Percentiles rank a stretch among this genome's conserved stretches.
Evolutionary conservation across 2,888 invertebrate genomes (phyloP).

Genomic region (Labia minor): DNA sequence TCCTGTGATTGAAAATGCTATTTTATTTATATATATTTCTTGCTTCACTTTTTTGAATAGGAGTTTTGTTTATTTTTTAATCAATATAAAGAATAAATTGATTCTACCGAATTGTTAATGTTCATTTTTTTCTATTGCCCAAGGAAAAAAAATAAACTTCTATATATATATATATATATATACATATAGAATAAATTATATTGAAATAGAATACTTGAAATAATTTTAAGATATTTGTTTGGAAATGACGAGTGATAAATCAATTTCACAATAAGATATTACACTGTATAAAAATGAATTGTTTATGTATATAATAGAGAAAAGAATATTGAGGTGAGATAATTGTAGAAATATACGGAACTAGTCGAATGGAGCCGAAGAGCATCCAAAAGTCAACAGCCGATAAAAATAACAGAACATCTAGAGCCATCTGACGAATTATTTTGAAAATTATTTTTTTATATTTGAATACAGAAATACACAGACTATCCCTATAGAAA

Average conservation of each 20-base stretch:
- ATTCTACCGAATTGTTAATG: not conserved
- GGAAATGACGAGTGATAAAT: not conserved
- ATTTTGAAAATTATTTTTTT: no score
- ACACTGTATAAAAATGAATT: not conserved
- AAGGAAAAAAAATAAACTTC: not conserved
- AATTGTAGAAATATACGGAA: not conserved
- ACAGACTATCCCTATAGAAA: no score
- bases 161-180: not conserved
- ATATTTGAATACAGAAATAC: no score
- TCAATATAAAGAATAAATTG: conserved; percentile 1
- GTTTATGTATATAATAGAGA: not conserved
- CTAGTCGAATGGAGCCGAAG: not conserved
- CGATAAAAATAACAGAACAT: no score
- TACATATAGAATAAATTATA: not conserved
- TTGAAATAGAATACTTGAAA: not conserved
- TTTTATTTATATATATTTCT: no score
- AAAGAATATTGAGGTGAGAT: not conserved
- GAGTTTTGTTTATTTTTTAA: not conserved
- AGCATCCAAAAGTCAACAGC: not conserved
- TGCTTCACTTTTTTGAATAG: no score
- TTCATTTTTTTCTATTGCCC: not conserved
- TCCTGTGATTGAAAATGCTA: not conserved
- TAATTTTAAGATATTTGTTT: no score
- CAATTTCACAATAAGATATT: no score
- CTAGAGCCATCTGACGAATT: no score